Percentiles rank a stretch among this genome's conserved stretches.
These are phyloP conservation scores for Stenopsyche tienmushanensis DNA, from an alignment of 1,140 invertebrate species.

Conservation along the genomic window DNA sequence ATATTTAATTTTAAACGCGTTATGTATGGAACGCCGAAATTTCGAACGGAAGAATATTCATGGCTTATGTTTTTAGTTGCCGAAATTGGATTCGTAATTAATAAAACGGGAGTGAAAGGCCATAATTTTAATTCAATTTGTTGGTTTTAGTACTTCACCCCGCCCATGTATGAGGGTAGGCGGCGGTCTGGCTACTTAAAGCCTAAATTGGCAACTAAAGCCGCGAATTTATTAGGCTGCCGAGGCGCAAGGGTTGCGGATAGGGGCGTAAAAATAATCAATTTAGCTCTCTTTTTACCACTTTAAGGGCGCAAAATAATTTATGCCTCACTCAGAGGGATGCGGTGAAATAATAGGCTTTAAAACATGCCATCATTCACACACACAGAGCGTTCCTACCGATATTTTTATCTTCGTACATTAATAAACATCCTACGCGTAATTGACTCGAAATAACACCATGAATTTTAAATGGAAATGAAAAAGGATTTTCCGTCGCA, in stretches of 20 bases:
- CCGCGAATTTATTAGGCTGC: slow-evolving; percentile 21
- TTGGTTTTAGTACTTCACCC: slow-evolving; percentile 8
- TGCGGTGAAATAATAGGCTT: slow-evolving; percentile 11
- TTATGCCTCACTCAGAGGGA: slow-evolving; percentile 11
- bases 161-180: slow-evolving; percentile 15
- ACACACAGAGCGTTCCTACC: neutral
- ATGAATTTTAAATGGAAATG: no score
- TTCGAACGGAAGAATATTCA: no score
- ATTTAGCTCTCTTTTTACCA: slow-evolving; percentile 12
- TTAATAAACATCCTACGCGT: no score
- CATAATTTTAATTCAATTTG: slow-evolving; percentile 27
- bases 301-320: slow-evolving; percentile 16
- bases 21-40: no score
- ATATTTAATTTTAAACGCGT: no score
- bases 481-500: no score
- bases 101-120: neutral
- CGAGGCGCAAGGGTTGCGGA: neutral
- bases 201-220: slow-evolving; percentile 23
- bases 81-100: neutral
- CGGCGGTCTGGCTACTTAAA: slow-evolving; percentile 9
- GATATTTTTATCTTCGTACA: no score
- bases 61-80: no score
- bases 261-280: slow-evolving; percentile 24
- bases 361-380: slow-evolving; percentile 6
- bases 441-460: no score